These are phyloP conservation scores for Tenualosa thibaudeaui DNA, from an alignment of 2,797 vertebrate genomes.

Conservation along the genomic window DNA sequence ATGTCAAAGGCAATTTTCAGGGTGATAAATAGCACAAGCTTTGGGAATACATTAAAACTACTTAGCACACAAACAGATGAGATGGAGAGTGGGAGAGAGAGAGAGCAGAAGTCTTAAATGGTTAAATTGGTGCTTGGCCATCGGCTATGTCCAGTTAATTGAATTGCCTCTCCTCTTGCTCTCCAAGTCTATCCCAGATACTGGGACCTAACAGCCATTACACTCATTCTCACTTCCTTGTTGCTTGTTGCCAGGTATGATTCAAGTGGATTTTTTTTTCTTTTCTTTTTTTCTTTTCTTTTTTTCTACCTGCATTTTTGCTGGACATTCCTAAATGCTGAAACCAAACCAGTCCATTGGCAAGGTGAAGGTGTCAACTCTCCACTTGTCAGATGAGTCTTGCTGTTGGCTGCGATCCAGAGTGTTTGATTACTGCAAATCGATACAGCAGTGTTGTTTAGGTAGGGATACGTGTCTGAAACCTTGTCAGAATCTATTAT, in stretches of 20 bases:
- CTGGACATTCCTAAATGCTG: neutral
- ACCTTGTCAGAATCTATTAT: slow-evolving; percentile 20
- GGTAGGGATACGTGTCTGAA: neutral
- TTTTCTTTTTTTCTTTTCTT: neutral
- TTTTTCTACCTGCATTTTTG: slow-evolving; percentile 26
- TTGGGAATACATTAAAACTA: slow-evolving; percentile 59
- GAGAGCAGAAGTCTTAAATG: slow-evolving; percentile 57
- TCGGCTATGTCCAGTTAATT: neutral
- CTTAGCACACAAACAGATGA: slow-evolving; percentile 58
- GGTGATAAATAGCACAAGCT: slow-evolving; percentile 74
- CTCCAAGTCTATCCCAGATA: neutral
- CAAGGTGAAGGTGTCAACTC: neutral
- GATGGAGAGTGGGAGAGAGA: slow-evolving; percentile 27
- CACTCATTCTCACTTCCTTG: neutral
- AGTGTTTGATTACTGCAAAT: neutral
- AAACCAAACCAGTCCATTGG: neutral
- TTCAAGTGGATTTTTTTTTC: neutral
- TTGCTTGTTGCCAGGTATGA: neutral
- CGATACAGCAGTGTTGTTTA: neutral
- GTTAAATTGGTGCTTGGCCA: slow-evolving; percentile 11
- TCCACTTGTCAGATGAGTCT: neutral
- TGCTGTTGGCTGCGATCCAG: neutral
- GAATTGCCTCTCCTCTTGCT: neutral
- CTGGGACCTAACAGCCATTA: neutral
- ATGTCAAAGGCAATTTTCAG: slow-evolving; percentile 69